Evolutionary conservation across 2,888 invertebrate species (phyloP), one percentile per base, ranked within the genome.

Genomic region (Phania funesta): DNA sequence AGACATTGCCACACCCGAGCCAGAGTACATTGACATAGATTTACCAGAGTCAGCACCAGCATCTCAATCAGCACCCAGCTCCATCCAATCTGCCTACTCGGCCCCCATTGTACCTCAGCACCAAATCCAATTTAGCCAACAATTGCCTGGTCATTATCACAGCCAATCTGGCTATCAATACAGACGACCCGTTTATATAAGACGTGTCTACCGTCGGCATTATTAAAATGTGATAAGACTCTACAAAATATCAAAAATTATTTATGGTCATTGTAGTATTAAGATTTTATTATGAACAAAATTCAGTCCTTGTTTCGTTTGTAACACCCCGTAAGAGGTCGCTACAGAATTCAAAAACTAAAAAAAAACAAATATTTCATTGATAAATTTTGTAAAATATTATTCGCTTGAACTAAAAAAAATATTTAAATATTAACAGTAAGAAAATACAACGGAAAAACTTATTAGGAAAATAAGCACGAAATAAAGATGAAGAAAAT

Each of bases 11-110:
- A 90, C 90, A 74, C 90, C 90, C 1, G 90, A 91, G 80, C 90
- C 90, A 50, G 90, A 90, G 84, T 90, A 90, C 76, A 90, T 90
- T 77, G 90, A 90, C 50, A 89, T 90, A n/a, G 91, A 91, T 83
- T 76, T 84, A 6, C 87, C 87, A 18, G 89, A 88, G 24, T 87
- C 87, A 32, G 85, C 86, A n/a, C 71, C 83, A 26, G 24, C 56
- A 13, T 38, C 68, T 58, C 79, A 18, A 58, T 50, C n/a, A 18
- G 41, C 41, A n/a, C 0, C 79, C n/a, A 77, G 74, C 24, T 79
- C 83, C 0, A 11, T 71, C 5, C 73, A 76, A 52, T 0, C 50
- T 8, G 70, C n/a, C n/a, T 77, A 58, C 26, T 13, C 46, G 16
- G 41, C 32, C 4, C 73, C 38, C 41, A 0, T 22, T 35, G 3